Evolutionary conservation across 2,797 vertebrate genomes (phyloP).

Genomic region (Merluccius polli): DNA sequence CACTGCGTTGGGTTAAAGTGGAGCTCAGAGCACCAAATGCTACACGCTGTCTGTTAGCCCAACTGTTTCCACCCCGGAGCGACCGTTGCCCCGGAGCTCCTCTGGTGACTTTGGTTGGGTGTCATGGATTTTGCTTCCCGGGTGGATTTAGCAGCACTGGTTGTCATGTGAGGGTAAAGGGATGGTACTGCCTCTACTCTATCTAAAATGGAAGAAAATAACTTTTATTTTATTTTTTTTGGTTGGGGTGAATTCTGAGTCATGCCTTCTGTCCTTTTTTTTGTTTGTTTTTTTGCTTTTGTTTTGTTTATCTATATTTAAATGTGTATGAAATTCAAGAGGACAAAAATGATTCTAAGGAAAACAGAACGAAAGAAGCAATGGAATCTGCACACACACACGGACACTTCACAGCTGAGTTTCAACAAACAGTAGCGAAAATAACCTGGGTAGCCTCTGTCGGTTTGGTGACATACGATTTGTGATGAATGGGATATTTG

Average conservation of each 20-base stretch:
- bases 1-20: constrained; percentile 23
- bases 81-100: constrained; percentile 7
- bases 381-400: constrained; percentile 55
- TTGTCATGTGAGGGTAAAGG: constrained; percentile 35
- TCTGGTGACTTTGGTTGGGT: background rate
- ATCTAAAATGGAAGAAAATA: constrained; percentile 39
- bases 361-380: constrained; percentile 34
- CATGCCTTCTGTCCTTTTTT: constrained; percentile 11
- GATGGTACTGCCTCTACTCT: background rate
- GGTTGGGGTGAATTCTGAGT: constrained; percentile 20
- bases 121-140: background rate
- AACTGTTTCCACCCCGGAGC: constrained; percentile 20
- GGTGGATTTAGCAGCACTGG: constrained; percentile 24
- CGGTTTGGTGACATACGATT: constrained; percentile 32
- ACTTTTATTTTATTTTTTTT: constrained; percentile 29
- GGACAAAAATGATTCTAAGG: background rate
- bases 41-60: constrained; percentile 26
- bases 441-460: constrained; percentile 36
- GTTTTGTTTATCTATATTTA: constrained; percentile 24
- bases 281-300: constrained; percentile 45
- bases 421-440: constrained; percentile 29
- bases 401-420: constrained; percentile 27
- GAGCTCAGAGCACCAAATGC: constrained; percentile 36
- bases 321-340: background rate
- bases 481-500: constrained; percentile 51